Base-by-base conservation (phyloP, 2,113 vertebrate species). In the Phylloscopus whistleri region DNA sequence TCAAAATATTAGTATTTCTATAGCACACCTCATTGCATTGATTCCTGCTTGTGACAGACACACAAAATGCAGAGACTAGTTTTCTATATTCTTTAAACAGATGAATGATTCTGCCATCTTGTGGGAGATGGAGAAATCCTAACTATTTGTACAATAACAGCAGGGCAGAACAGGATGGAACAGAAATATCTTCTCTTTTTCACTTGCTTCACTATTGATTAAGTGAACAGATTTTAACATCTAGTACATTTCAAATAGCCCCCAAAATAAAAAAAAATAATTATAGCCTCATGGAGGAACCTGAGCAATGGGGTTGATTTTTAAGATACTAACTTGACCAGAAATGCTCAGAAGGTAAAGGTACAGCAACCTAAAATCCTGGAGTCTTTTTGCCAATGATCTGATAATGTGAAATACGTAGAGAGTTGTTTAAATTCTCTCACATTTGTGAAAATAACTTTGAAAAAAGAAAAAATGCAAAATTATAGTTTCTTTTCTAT, bases 71-170 rank as follows among this genome's bases (percentile, higher is more conserved):
- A 81, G 46, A 49, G 35, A 27, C 7, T 41, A n/a, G 41, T 46
- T 43, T 44, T 16, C 49, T 26, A 0, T 19, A 6, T 69, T 59
- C 44, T 64, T 87, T 79, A 85, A 95, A 84, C 13, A 94, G 69
- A 56, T 90, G 94, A 92, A 73, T 93, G 77, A 91, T 86, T 93
- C 95, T 97, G 95, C 97, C 97, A 97, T 93, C 97, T 98, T 89
- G 95, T 96, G 97, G 95, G 49, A 67, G 9, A 66, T 28, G 27
- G 51, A 70, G 58, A 93, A 89, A 96, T 83, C 48, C 26, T 87
- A 95, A 44, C 41, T 68, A n/a, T 75, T 75, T 81, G 23, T 51
- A 56, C 28, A 41, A 24, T 22, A 86, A 74, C 17, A 69, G 44
- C 49, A 68, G 24, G 30, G 41, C 21, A 81, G 51, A 86, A 82